Evolutionary conservation across 2,113 vertebrate genomes (phyloP).

Genomic region (Alethe castanea): DNA sequence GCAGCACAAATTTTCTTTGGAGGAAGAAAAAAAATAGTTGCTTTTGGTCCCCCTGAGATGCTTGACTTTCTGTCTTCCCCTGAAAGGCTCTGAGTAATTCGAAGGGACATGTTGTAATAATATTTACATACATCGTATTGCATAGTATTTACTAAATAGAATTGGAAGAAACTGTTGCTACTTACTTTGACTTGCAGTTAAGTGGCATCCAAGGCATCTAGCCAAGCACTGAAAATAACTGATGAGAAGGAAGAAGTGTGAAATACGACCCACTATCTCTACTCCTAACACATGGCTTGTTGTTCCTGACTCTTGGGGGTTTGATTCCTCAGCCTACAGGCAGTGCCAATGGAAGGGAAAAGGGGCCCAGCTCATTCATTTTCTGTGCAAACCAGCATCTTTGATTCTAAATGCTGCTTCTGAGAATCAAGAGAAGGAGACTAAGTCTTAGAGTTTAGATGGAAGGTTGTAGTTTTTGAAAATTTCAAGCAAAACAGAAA

Average conservation of each 20-base stretch:
- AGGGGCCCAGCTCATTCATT: background rate
- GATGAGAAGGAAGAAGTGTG: background rate
- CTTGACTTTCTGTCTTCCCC: background rate
- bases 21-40: background rate
- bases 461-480: background rate
- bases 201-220: background rate
- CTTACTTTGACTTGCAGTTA: conserved; percentile 17
- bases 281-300: background rate
- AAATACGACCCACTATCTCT: background rate
- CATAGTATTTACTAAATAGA: conserved; percentile 27
- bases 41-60: background rate
- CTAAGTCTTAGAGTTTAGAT: background rate
- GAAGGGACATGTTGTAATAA: background rate
- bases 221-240: conserved; percentile 37
- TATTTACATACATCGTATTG: background rate
- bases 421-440: background rate
- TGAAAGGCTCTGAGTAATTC: conserved; percentile 4
- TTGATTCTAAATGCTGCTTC: background rate
- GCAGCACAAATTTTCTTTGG: background rate
- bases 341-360: background rate
- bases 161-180: conserved; percentile 9
- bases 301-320: background rate
- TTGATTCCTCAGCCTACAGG: background rate
- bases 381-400: background rate
- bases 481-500: background rate